Base-by-base conservation (phyloP, 2,797 vertebrate species). In the Danio tinwini region DNA sequence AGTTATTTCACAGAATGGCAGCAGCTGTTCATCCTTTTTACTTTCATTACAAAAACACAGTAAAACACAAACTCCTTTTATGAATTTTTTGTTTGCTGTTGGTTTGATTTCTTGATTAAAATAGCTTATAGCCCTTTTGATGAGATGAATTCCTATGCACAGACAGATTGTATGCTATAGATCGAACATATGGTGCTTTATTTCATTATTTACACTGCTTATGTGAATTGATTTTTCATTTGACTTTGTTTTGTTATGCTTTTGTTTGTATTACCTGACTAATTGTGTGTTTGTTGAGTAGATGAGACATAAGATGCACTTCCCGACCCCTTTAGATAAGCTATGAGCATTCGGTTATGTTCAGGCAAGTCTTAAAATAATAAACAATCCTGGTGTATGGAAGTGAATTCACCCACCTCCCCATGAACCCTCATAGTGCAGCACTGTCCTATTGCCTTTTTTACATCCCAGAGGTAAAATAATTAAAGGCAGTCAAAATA, bases 341-440 rank as follows among this genome's bases (percentile, higher is more conserved):
- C 39, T 14, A n/a, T 16, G n/a, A 40, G 7, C 69, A 72, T 58
- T 72, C 5, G 5, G 68, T 40, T 71, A 42, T 42, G 50, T 58
- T 73, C 19, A 47, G 42, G 44, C 56, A 49, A 74, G 56, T 37
- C 56, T 61, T 74, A n/a, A 74, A 61, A 49, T 59, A 47, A 59
- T 59, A 74, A 74, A 61, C 71, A 74, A 39, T 50, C 44, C 39
- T 71, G 21, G 13, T 39, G 37, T 45, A 47, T 37, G 69, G 1
- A 39, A 45, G 70, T 58, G 13, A 72, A 72, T 29, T 72, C 2
- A 17, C 8, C 40, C 17, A 4, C 53, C 53, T 29, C 42, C 70
- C 42, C 40, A 17, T 10, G 40, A 55, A 45, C 13, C 70, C 17
- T 44, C 70, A 45, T 7, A 45, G 12, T 45, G 45, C 40, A 45